These are phyloP conservation scores for Tenebrosternarchus preto DNA, from an alignment of 2,113 vertebrate genomes.

Conservation along the genomic window DNA sequence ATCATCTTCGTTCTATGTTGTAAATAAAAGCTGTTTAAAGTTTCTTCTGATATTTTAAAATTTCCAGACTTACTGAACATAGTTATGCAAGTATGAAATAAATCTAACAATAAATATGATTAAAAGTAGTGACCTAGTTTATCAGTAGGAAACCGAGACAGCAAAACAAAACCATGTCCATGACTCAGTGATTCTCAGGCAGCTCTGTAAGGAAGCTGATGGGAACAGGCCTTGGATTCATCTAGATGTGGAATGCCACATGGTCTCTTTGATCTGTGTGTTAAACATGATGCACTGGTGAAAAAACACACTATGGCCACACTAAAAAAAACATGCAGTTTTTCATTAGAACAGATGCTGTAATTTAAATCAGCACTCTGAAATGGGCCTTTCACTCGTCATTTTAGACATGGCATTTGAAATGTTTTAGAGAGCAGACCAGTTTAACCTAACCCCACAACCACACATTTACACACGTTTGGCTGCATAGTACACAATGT, in stretches of 20 bases:
- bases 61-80: too few species aligned
- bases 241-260: neutral
- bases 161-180: neutral
- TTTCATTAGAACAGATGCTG: neutral
- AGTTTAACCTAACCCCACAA: too few species aligned
- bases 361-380: neutral
- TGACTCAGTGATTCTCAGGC: neutral
- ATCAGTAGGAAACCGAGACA: too few species aligned
- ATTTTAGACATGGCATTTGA: neutral
- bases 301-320: neutral
- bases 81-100: too few species aligned
- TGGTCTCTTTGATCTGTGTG: neutral
- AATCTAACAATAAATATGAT: too few species aligned
- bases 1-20: too few species aligned
- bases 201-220: neutral
- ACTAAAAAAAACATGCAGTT: neutral
- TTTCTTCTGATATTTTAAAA: too few species aligned
- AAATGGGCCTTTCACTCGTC: neutral
- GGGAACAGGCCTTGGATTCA: neutral
- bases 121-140: too few species aligned
- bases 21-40: too few species aligned
- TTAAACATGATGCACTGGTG: conserved; percentile 2
- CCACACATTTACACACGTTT: neutral
- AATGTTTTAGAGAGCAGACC: neutral
- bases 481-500: neutral